phyloP scores from a whole-genome alignment of 2,888 invertebrate genomes.

The Anagyrus pseudococci region DNA sequence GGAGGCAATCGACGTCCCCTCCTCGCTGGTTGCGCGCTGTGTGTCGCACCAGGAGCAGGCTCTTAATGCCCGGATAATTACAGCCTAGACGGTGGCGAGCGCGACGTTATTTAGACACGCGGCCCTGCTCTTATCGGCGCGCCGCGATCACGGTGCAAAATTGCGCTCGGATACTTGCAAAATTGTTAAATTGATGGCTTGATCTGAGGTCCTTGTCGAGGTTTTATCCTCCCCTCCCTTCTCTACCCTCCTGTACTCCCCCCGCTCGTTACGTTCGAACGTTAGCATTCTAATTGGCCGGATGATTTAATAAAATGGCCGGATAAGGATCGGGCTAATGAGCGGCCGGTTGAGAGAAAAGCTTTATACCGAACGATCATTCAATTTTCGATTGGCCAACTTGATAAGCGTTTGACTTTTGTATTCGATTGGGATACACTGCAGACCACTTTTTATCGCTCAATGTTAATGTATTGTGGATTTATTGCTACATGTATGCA shows the following conservation, averaged over 20 bases:
- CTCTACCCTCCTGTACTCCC: too few relatives aligned
- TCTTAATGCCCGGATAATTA: slow-evolving; percentile 31
- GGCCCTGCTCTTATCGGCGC: slow-evolving; percentile 1
- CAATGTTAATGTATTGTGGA: background rate
- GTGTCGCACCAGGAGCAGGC: background rate
- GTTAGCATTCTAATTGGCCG: slow-evolving; percentile 24
- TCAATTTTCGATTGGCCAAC: slow-evolving; percentile 23
- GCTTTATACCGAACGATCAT: slow-evolving; percentile 31
- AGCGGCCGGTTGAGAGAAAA: too few relatives aligned
- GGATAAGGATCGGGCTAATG: slow-evolving; percentile 24
- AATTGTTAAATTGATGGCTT: slow-evolving; percentile 38
- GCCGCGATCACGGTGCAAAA: background rate
- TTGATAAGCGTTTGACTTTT: background rate
- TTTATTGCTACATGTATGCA: too few relatives aligned
- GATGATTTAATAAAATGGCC: slow-evolving; percentile 35
- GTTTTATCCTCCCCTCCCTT: background rate
- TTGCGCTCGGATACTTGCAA: slow-evolving; percentile 25
- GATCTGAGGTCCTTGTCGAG: slow-evolving; percentile 8
- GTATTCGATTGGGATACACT: too few relatives aligned
- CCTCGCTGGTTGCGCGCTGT: slow-evolving; percentile 11
- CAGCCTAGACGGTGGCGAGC: slow-evolving; percentile 5
- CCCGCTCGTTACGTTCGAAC: background rate
- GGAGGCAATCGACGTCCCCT: background rate
- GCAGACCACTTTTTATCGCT: too few relatives aligned
- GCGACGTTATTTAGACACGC: slow-evolving; percentile 16